phyloP scores from a whole-genome alignment of 2,797 vertebrate genomes.

The Etheostoma nigrum region DNA sequence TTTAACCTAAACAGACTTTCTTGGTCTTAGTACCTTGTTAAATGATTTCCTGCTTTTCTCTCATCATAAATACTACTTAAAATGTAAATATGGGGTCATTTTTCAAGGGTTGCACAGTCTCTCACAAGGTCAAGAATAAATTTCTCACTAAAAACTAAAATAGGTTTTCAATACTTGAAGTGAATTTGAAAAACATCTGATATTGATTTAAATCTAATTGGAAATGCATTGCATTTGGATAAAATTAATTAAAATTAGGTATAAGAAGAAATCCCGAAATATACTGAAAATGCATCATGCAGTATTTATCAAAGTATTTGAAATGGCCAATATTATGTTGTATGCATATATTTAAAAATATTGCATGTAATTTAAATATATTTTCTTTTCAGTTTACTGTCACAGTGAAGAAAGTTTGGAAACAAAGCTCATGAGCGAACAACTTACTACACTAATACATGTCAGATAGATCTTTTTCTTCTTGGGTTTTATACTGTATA shows the following conservation, averaged over 20 bases:
- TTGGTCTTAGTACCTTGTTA: no score
- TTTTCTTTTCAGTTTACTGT: slow-evolving; percentile 9
- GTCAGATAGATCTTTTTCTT: slow-evolving; percentile 4
- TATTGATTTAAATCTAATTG: slow-evolving; percentile 6
- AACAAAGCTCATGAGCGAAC: slow-evolving; percentile 29
- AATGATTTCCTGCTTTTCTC: no score
- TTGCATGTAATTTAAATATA: slow-evolving; percentile 6
- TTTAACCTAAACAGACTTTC: no score
- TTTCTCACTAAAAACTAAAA: neutral
- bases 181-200: slow-evolving; percentile 23
- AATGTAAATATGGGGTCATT: no score
- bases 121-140: neutral
- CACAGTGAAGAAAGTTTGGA: slow-evolving; percentile 22
- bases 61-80: no score
- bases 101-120: no score
- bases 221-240: slow-evolving; percentile 19
- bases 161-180: neutral
- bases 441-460: slow-evolving; percentile 7
- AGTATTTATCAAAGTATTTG: slow-evolving; percentile 15
- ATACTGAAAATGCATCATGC: slow-evolving; percentile 31
- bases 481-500: slow-evolving; percentile 24
- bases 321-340: slow-evolving; percentile 14
- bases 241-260: neutral
- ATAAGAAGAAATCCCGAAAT: neutral
- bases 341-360: slow-evolving; percentile 21